These are phyloP conservation scores for Mycetomoellerius zeteki DNA, from an alignment of 1,140 invertebrate species.

Conservation along the genomic window DNA sequence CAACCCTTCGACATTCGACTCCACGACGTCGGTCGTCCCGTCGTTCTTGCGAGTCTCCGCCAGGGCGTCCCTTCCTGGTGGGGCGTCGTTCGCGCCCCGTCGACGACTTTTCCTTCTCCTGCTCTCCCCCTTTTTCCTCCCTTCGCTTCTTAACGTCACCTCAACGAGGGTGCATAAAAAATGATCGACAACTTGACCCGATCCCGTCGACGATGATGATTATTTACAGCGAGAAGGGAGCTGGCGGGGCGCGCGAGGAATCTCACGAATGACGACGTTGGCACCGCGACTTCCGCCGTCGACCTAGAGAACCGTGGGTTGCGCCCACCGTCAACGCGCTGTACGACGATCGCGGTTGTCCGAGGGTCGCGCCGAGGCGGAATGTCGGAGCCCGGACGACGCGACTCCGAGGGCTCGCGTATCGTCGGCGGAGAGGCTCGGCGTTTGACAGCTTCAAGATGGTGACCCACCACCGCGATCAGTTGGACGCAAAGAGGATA, in stretches of 20 bases:
- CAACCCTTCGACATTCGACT: constrained; percentile 27
- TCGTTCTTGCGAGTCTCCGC: constrained; percentile 22
- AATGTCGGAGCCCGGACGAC: constrained; percentile 3
- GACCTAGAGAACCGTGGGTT: background rate
- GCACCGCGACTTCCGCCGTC: background rate
- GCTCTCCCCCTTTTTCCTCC: too few species aligned
- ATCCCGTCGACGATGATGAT: background rate
- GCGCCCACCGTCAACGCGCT: background rate
- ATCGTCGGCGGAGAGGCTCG: constrained; percentile 43
- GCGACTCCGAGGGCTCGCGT: constrained; percentile 11
- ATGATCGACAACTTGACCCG: background rate
- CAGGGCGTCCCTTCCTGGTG: constrained; percentile 9
- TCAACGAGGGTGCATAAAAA: background rate
- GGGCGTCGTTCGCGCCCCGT: constrained; percentile 7
- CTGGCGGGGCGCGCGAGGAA: background rate
- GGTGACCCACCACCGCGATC: constrained; percentile 63
- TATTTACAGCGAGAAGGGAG: background rate
- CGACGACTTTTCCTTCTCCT: constrained; percentile 6
- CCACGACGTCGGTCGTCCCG: constrained; percentile 6
- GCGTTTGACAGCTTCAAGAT: constrained; percentile 81
- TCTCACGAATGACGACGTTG: background rate
- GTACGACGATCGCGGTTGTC: background rate
- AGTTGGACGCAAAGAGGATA: background rate
- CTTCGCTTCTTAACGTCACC: background rate
- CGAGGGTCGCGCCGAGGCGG: background rate